Evolutionary conservation across 2,797 vertebrate species (phyloP), one percentile per base, ranked within the genome.

Genomic region (Coranthus polyacanthus): DNA sequence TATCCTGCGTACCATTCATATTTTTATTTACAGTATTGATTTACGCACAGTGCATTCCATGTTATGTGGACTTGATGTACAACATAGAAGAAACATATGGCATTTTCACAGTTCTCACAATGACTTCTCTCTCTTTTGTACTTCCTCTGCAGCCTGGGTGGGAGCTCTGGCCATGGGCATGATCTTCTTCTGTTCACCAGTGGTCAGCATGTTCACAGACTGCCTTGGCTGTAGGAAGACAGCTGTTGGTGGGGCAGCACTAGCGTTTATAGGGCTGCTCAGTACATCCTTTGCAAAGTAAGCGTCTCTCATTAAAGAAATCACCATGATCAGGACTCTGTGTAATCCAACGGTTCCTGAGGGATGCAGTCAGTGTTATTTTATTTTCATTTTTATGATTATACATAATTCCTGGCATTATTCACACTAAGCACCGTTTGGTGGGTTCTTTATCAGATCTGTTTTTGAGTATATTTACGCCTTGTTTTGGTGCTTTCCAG

Each of bases 201-300:
- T 99, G 75, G 97, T 98, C 92, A 99, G 97, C 91, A 97, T 99
- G 95, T 99, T 99, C 93, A 99, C 98, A 0, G 97, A 98, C 92
- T 95, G 94, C 66, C 93, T 99, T 0, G 97, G 98, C 86, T 99
- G 98, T 79, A 93, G 96, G 88, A 98, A 95, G 84, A 98, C 97
- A 0, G 96, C 97, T 0, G 96, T 97, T 46, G 76, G 93, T 0
- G 98, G 98, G 54, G 98, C 98, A 1, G 69, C 92, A 2, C 65
- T 98, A n/a, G 97, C 98, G 69, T 99, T 97, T 89, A 84, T 96
- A 2, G 98, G 97, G 57, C 94, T 99, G 49, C 96, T 99, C 78
- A 95, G 93, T 89, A 96, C 96, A 81, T 97, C 97, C 36, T 99
- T 98, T 81, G 97, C 96, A 87, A 97, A 93, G 98, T 99, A 97